These are phyloP conservation scores for Pipistrellus nathusii DNA, from an alignment of 2,797 vertebrate genomes.

Conservation along the genomic window DNA sequence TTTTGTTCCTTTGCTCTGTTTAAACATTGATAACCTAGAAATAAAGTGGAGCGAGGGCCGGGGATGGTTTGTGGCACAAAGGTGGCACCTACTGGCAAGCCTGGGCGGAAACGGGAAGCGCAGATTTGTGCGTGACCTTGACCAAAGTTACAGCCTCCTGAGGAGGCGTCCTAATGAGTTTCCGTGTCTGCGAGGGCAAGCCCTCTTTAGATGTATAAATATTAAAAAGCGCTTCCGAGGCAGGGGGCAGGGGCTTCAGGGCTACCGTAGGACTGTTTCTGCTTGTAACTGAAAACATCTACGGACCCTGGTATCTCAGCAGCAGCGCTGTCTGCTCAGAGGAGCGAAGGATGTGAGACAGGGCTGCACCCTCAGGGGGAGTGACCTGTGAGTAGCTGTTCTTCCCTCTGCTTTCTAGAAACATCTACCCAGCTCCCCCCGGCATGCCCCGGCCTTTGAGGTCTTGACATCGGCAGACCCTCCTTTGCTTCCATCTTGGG, in stretches of 20 bases:
- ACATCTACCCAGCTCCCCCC: background rate
- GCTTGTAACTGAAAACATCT: conserved; percentile 81
- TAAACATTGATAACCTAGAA: conserved; percentile 88
- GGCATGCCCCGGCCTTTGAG: background rate
- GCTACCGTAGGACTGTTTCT: conserved; percentile 65
- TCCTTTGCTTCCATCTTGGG: conserved; percentile 51
- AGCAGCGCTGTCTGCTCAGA: conserved; percentile 75
- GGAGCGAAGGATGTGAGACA: conserved; percentile 58
- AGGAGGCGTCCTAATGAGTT: conserved; percentile 82
- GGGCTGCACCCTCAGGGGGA: background rate
- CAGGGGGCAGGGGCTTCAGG: conserved; percentile 62
- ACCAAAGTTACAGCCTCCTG: conserved; percentile 81
- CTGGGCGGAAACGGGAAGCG: conserved; percentile 77
- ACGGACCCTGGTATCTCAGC: conserved; percentile 53
- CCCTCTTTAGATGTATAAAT: conserved; percentile 81
- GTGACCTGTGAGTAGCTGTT: background rate
- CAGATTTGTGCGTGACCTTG: conserved; percentile 84
- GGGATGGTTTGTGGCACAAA: conserved; percentile 81
- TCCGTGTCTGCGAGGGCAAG: conserved; percentile 74
- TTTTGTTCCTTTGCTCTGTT: conserved; percentile 81
- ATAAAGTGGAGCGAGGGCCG: conserved; percentile 74
- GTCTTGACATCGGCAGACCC: background rate
- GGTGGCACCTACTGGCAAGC: conserved; percentile 82
- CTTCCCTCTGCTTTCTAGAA: background rate
- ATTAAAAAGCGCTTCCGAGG: conserved; percentile 70